These are phyloP conservation scores for Eclectus roratus DNA, from an alignment of 2,113 vertebrate species.

Conservation along the genomic window DNA sequence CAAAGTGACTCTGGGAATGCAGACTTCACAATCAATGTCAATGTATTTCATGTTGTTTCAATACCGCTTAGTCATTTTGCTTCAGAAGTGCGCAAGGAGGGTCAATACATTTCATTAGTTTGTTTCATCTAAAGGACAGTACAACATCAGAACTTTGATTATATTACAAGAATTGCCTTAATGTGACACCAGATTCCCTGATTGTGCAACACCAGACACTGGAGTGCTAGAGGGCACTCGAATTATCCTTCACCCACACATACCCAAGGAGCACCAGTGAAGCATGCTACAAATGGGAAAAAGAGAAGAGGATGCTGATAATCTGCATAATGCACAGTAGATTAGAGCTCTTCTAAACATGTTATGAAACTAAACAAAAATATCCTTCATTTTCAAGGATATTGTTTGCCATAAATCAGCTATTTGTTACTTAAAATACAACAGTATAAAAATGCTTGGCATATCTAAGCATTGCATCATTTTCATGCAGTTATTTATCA, in stretches of 20 bases:
- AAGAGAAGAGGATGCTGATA: neutral
- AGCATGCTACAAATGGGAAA: neutral
- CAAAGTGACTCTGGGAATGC: slow-evolving; percentile 69
- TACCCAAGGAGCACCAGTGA: neutral
- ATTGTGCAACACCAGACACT: slow-evolving; percentile 58
- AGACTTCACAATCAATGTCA: slow-evolving; percentile 77
- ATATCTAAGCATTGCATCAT: neutral
- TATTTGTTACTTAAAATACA: neutral
- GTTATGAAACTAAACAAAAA: neutral
- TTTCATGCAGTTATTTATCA: neutral
- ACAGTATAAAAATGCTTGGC: neutral
- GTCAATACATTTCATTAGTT: slow-evolving; percentile 82
- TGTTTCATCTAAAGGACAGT: slow-evolving; percentile 76
- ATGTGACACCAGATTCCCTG: slow-evolving; percentile 70
- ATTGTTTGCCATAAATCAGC: neutral
- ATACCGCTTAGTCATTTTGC: slow-evolving; percentile 69
- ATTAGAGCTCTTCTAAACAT: neutral
- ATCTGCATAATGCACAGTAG: neutral
- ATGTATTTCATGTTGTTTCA: slow-evolving; percentile 69
- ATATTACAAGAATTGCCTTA: slow-evolving; percentile 73
- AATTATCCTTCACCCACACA: slow-evolving; percentile 64
- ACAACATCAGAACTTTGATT: slow-evolving; percentile 75
- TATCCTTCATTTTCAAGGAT: slow-evolving; percentile 22
- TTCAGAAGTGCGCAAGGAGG: slow-evolving; percentile 68
- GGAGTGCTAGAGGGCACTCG: slow-evolving; percentile 62